Evolutionary conservation across 2,888 invertebrate genomes (phyloP), one percentile per base, ranked within the genome.

Genomic region (Cerastis leucographa): DNA sequence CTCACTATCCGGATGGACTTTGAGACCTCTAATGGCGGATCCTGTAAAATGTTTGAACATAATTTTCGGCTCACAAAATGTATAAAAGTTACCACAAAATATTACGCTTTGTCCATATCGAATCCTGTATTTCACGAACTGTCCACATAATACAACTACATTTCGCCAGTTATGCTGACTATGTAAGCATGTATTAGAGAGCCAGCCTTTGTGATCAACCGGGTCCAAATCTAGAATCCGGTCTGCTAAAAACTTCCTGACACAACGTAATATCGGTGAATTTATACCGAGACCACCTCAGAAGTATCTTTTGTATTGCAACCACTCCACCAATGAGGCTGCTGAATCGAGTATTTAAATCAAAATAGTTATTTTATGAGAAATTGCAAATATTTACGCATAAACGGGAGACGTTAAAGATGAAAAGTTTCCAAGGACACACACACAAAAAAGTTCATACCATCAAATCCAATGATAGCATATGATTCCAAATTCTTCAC

Each of bases 391-490:
- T 40, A 12, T 22, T 29, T 67, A 46, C 9, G 9, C 17, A 62
- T 4, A 35, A 14, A 29, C 2, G 7, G 19, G 12, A 14, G 5
- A 11, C 7, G 11, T n/a, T 17, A 8, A 25, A 42, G n/a, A 22
- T 46, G 9, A 66, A 69, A 64, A 70, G 59, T 81, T 69, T 14
- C 46, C 29, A 59, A 29, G 7, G n/a, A 56, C 56, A 17, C 17
- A 11, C n/a, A 25, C 25, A 29, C 25, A 25, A 54, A 75, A 64
- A 66, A 42, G 40, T 69, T 90, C 94, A 94, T 93, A 98, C 98
- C 98, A 94, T 98, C 98, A 94, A 98, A 98, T 70, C 98, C 98
- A 87, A 98, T 98, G 79, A 98, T 98, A 65, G 98, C 98, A 74
- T 97, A 96, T 8, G 98, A 94, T 89, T 97, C 97, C 75, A 98